phyloP scores from a whole-genome alignment of 2,888 invertebrate species.

The Mesorhabditis sp. region DNA sequence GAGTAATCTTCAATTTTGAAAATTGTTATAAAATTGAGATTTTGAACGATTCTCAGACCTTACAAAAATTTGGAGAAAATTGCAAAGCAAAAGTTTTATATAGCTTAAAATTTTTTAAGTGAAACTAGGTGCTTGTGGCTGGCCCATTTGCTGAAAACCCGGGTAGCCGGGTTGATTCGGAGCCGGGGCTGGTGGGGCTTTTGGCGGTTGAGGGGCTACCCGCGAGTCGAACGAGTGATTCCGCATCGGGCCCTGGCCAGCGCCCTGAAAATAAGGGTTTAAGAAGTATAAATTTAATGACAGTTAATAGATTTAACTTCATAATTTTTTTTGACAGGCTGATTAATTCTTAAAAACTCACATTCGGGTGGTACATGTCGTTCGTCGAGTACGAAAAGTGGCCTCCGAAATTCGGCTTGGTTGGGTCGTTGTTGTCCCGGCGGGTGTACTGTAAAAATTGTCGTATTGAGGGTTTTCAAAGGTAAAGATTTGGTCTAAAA shows the following conservation, averaged over 20 bases:
- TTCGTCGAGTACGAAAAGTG: conserved; percentile 16
- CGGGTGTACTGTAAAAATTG: background rate
- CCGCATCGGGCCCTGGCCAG: background rate
- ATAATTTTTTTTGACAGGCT: too few species aligned
- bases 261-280: background rate
- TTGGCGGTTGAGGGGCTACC: background rate
- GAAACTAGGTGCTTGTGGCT: background rate
- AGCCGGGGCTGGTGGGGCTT: background rate
- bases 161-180: background rate
- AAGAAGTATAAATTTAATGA: too few species aligned
- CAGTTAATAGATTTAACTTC: too few species aligned
- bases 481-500: too few species aligned
- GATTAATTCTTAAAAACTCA: too few species aligned
- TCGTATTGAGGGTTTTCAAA: background rate
- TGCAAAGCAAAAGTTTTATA: too few species aligned
- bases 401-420: conserved; percentile 12
- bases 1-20: too few species aligned
- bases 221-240: conserved; percentile 1
- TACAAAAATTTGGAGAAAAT: too few species aligned
- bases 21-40: too few species aligned
- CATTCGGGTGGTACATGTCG: conserved; percentile 12
- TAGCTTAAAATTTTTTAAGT: background rate
- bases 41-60: too few species aligned
- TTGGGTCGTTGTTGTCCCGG: conserved; percentile 5
- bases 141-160: background rate